Conservation (phyloP, 2,888 invertebrate genomes). For the Sminthurides aquaticus region DNA sequence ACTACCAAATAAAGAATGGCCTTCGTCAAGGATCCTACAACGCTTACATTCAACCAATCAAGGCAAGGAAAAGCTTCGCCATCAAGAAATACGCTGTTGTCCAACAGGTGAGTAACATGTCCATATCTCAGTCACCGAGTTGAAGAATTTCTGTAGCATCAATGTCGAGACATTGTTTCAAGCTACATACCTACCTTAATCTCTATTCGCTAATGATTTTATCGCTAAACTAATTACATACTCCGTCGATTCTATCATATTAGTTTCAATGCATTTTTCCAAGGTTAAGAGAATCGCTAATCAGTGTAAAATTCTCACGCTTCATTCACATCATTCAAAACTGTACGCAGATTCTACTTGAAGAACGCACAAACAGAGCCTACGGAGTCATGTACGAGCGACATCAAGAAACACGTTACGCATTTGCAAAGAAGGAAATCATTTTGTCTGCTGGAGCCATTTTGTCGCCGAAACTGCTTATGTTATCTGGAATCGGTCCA, state of each 20-base stretch:
- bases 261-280: too few species aligned
- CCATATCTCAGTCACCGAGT: too few species aligned
- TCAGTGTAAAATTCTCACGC: too few species aligned
- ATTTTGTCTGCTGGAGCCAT: constrained; percentile 34
- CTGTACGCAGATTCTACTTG: constrained; percentile 8
- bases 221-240: too few species aligned
- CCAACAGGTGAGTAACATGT: constrained; percentile 24
- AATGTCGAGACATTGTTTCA: too few species aligned
- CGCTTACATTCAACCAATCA: not conserved
- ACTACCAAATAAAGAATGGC: not conserved
- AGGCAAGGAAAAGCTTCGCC: constrained; percentile 26
- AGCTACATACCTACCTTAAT: too few species aligned
- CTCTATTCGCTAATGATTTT: too few species aligned
- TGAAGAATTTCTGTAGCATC: too few species aligned
- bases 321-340: too few species aligned
- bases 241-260: too few species aligned
- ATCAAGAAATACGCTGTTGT: constrained; percentile 35
- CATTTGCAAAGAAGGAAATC: constrained; percentile 32
- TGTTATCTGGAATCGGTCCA: constrained; percentile 37
- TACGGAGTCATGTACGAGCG: constrained; percentile 37
- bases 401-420: constrained; percentile 33
- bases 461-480: constrained; percentile 32
- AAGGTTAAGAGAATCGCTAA: too few species aligned
- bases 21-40: not conserved
- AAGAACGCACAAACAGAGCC: constrained; percentile 14